Evolutionary conservation across 2,113 vertebrate species (phyloP), one percentile per base, ranked within the genome.

Genomic region (Lamprotornis superbus): DNA sequence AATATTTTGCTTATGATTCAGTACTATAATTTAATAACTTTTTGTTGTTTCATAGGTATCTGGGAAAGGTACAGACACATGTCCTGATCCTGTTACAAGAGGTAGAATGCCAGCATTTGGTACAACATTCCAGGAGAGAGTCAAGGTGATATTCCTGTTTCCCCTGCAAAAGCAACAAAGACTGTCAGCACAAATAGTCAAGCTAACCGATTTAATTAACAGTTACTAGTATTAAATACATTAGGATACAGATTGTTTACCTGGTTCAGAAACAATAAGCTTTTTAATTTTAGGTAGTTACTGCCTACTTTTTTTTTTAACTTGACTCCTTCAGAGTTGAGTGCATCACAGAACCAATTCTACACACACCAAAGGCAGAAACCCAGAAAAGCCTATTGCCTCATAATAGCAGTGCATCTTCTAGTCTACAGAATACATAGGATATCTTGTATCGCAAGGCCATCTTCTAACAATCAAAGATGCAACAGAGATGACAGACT

Each of bases 81-180:
- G 98, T 96, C 99, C 99, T 37, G 98, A 98, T 97, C 99, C 99
- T 85, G 98, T 98, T 87, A 99, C 99, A 78, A 99, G 98, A 94
- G 99, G 99, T 94, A 99, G 98, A 95, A 99, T 99, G 92, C 99
- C 99, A 68, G 99, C 99, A 53, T 99, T 99, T 90, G 99, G 99
- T 95, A 99, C 98, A 23, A 99, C 99, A 19, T 99, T 99, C 99
- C 99, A 99, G 16, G 99, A 99, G n/a, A 99, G 98, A 12, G 99
- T 98, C 92, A 99, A 97, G 21, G 99, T 99, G 97, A 99, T 98
- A 82, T 99, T 99, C 96, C 98, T 99, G 96, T 99, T 99, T 93
- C 99, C 98, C 98, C 99, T 99, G 97, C 23, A 88, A 95, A 97
- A 95, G 76, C 68, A 97, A 50, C 74, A 16, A 55, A 87, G 73